phyloP scores from a whole-genome alignment of 2,113 vertebrate genomes.

The Neolamprologus cancellatus region DNA sequence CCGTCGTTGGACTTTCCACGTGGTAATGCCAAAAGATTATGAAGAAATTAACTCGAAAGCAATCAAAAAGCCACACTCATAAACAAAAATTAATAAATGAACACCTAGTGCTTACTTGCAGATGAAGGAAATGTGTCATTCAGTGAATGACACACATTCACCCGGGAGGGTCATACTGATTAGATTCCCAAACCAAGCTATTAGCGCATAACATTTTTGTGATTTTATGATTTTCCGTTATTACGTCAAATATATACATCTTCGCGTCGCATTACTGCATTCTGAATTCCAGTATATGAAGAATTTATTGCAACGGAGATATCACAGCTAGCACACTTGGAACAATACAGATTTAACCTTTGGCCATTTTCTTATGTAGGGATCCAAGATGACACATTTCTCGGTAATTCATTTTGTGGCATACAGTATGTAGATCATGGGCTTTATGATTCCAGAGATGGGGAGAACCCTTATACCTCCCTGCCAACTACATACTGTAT shows the following conservation, averaged over 20 bases:
- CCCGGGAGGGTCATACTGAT: not conserved
- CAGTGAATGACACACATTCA: not conserved
- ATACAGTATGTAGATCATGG: conserved; percentile 1
- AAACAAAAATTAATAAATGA: not conserved
- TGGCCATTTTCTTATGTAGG: not conserved
- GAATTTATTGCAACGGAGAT: not conserved
- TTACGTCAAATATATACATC: not conserved
- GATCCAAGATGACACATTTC: conserved; percentile 3
- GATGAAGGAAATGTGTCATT: not conserved
- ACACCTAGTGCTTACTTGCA: not conserved
- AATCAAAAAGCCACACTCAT: not conserved
- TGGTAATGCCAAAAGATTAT: conserved; percentile 19
- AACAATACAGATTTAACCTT: conserved; percentile 2
- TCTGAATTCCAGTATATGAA: not conserved
- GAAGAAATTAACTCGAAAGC: not conserved
- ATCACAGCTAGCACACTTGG: not conserved
- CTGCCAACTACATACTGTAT: conserved; percentile 36
- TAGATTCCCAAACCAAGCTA: not conserved
- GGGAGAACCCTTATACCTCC: conserved; percentile 22
- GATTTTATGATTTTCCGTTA: not conserved
- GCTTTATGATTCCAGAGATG: conserved; percentile 2
- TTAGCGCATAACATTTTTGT: not conserved
- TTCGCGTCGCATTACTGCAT: not conserved
- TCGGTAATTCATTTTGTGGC: not conserved
- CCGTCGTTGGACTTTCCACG: not conserved